Conservation (phyloP, 2,797 vertebrate genomes). For the Calcarius lapponicus region DNA sequence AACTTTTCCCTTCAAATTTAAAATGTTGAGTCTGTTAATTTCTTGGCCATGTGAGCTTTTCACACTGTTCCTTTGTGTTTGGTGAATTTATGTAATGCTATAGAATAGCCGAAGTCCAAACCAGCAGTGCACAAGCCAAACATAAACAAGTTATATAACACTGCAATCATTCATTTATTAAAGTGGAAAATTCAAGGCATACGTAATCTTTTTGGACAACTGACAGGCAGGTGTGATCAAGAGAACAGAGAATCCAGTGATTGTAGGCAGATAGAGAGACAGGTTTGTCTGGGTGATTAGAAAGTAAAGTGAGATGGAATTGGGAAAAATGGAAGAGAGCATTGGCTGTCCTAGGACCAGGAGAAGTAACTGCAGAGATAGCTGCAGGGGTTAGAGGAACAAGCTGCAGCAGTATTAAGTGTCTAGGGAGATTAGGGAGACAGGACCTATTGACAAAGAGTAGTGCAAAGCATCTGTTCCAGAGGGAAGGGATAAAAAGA, state of each 20-base stretch:
- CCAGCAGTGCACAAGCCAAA: not conserved
- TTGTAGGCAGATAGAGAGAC: constrained; percentile 42
- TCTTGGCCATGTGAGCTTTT: not conserved
- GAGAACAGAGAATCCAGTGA: constrained; percentile 27
- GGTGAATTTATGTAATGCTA: not conserved
- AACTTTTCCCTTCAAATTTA: not conserved
- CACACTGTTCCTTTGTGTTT: not conserved
- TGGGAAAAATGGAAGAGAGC: not conserved
- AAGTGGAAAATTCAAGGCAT: constrained; percentile 47
- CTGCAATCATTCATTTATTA: constrained; percentile 45
- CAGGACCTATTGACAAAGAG: not conserved
- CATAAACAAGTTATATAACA: constrained; percentile 68
- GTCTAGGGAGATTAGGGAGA: not conserved
- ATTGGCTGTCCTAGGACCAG: not conserved
- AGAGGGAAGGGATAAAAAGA: not conserved
- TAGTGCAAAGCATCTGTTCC: not conserved
- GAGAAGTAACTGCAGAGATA: not conserved
- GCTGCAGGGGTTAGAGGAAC: not conserved
- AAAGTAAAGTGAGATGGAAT: constrained; percentile 36
- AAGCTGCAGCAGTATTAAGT: not conserved
- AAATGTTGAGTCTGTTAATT: not conserved
- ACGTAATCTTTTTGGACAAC: constrained; percentile 58
- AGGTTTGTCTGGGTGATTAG: constrained; percentile 45
- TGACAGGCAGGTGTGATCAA: constrained; percentile 66
- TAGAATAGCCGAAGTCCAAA: not conserved